These are phyloP conservation scores for Drosophila infuscata DNA, from an alignment of 2,888 invertebrate genomes.

Conservation along the genomic window DNA sequence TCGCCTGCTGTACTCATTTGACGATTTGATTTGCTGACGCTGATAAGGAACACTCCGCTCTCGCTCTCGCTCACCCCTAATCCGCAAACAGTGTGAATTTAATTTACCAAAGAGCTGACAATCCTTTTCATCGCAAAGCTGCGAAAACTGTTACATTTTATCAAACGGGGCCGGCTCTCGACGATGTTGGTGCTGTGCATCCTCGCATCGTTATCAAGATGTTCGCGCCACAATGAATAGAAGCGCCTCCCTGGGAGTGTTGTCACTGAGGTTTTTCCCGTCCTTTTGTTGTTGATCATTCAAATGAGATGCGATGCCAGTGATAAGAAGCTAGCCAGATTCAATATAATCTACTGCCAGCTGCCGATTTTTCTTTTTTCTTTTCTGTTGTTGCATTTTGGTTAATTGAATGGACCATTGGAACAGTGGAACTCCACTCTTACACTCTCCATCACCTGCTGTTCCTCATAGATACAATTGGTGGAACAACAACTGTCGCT, in stretches of 20 bases:
- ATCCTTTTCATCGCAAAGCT: constrained; percentile 55
- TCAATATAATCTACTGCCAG: constrained; percentile 43
- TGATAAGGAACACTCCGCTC: constrained; percentile 37
- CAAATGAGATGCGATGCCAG: constrained; percentile 51
- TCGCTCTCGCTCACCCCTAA: constrained; percentile 59
- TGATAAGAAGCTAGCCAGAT: constrained; percentile 37
- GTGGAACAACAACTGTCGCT: constrained; percentile 23
- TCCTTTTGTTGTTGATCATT: constrained; percentile 51
- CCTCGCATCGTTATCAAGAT: constrained; percentile 71
- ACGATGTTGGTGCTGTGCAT: neutral
- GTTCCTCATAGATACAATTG: constrained; percentile 2
- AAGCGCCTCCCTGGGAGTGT: constrained; percentile 20
- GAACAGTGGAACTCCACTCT: neutral
- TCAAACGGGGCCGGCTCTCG: neutral
- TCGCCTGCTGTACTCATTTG: constrained; percentile 58
- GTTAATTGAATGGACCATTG: constrained; percentile 43
- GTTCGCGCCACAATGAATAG: constrained; percentile 62
- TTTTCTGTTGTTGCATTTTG: constrained; percentile 14
- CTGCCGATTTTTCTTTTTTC: constrained; percentile 46
- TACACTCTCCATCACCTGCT: constrained; percentile 33
- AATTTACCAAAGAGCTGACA: constrained; percentile 76
- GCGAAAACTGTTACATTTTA: constrained; percentile 55
- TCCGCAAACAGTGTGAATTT: constrained; percentile 75
- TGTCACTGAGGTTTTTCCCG: constrained; percentile 29
- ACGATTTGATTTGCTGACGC: constrained; percentile 67